Conservation (phyloP, 2,113 vertebrate species). For the Tachuris rubrigastra region DNA sequence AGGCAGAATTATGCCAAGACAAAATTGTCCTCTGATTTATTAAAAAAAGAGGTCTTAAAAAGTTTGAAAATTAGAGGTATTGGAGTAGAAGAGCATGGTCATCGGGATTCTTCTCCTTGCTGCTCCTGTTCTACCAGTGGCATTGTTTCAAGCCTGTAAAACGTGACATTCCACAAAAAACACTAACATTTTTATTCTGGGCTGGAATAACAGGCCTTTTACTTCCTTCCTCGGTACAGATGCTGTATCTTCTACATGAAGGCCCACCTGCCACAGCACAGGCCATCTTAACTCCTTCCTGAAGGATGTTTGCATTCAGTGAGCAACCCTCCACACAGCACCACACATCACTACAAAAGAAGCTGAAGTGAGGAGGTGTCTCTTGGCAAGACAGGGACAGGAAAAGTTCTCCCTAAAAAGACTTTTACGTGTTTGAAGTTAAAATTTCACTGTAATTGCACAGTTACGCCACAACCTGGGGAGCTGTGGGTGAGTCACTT, state of each 20-base stretch:
- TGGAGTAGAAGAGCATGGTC: neutral
- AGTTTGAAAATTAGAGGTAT: neutral
- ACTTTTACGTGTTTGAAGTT: neutral
- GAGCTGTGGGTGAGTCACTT: neutral
- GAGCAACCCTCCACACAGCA: neutral
- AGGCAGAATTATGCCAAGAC: neutral
- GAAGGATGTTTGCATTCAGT: neutral
- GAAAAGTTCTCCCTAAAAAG: neutral
- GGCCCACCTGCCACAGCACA: neutral
- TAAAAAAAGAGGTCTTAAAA: neutral
- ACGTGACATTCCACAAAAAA: neutral
- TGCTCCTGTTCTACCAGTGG: neutral
- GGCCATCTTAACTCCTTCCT: neutral
- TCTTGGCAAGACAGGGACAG: neutral
- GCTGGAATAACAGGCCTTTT: neutral
- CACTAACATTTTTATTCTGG: neutral
- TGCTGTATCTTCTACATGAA: neutral
- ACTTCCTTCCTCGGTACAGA: neutral
- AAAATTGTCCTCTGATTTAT: neutral
- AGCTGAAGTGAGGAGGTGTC: neutral
- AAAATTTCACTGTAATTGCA: neutral
- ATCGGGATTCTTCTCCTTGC: neutral
- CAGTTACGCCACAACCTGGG: neutral
- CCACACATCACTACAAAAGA: neutral
- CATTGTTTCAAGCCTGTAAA: neutral